phyloP scores from a whole-genome alignment of 2,113 vertebrate species.

The Zingel zingel region DNA sequence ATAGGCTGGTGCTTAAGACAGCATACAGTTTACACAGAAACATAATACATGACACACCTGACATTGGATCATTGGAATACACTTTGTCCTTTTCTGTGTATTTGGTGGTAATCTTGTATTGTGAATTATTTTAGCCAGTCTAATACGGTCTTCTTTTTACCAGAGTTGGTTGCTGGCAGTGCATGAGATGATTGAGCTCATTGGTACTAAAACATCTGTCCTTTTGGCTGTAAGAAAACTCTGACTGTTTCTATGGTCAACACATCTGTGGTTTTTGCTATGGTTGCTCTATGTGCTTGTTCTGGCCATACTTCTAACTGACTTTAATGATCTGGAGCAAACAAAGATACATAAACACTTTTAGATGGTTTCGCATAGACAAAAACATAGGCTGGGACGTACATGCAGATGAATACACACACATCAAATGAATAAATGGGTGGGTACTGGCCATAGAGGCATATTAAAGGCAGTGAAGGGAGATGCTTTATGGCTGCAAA shows the following conservation, averaged over 20 bases:
- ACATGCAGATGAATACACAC: slow-evolving; percentile 21
- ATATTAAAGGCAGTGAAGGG: slow-evolving; percentile 68
- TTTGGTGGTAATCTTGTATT: neutral
- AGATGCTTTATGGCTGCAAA: slow-evolving; percentile 63
- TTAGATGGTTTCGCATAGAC: slow-evolving; percentile 19
- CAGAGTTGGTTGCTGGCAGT: slow-evolving; percentile 21
- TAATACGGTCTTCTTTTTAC: slow-evolving; percentile 15
- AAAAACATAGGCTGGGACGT: neutral
- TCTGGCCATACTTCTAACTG: slow-evolving; percentile 49
- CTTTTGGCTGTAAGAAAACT: slow-evolving; percentile 47
- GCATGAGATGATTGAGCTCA: slow-evolving; percentile 7
- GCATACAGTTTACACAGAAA: slow-evolving; percentile 5
- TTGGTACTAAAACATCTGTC: slow-evolving; percentile 55
- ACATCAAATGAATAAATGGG: slow-evolving; percentile 52
- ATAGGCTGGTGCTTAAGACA: slow-evolving; percentile 24
- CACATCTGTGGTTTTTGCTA: slow-evolving; percentile 61
- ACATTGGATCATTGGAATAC: neutral
- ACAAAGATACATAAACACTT: slow-evolving; percentile 37
- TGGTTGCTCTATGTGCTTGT: slow-evolving; percentile 10
- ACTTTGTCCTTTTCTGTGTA: slow-evolving; percentile 10
- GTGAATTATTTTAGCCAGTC: slow-evolving; percentile 18
- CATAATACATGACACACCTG: slow-evolving; percentile 28
- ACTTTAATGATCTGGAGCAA: slow-evolving; percentile 44
- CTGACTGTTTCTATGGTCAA: slow-evolving; percentile 36
- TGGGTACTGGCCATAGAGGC: slow-evolving; percentile 39